Evolutionary conservation across 1,140 invertebrate genomes (phyloP).

Genomic region (Anoplolepis gracilipes): DNA sequence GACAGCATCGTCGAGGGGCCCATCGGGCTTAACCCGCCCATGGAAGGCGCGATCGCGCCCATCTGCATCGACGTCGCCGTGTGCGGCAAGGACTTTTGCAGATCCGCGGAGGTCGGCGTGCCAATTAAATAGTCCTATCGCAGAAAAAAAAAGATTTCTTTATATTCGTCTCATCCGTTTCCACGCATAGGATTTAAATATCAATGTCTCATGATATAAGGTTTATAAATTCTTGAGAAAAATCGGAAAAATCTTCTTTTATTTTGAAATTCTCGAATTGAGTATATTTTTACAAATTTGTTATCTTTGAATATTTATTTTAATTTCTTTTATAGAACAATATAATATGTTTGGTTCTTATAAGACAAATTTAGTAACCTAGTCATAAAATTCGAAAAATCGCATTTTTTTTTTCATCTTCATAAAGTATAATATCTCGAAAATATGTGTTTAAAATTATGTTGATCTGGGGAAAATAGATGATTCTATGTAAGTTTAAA

Average conservation of each 20-base stretch:
- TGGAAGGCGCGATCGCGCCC: conserved; percentile 83
- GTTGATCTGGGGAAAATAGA: too few species aligned
- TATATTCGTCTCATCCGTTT: neutral
- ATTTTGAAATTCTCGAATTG: too few species aligned
- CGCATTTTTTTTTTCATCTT: too few species aligned
- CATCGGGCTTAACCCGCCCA: conserved; percentile 84
- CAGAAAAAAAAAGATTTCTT: conserved; percentile 34
- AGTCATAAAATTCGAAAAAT: too few species aligned
- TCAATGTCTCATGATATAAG: too few species aligned
- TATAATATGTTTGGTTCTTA: too few species aligned
- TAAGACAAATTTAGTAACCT: too few species aligned
- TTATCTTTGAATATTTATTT: neutral
- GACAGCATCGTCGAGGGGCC: conserved; percentile 83
- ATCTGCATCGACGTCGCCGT: conserved; percentile 85
- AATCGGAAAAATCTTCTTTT: neutral
- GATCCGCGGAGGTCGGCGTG: conserved; percentile 82
- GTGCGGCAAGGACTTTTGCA: conserved; percentile 84
- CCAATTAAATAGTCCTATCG: conserved; percentile 83
- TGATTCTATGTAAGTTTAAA: too few species aligned
- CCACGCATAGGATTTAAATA: too few species aligned
- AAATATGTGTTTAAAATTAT: too few species aligned
- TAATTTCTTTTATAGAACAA: neutral
- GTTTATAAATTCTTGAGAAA: neutral
- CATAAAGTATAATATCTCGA: too few species aligned
- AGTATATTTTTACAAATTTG: neutral